phyloP scores from a whole-genome alignment of 2,888 invertebrate species.

The Alloscopus bannaensis region DNA sequence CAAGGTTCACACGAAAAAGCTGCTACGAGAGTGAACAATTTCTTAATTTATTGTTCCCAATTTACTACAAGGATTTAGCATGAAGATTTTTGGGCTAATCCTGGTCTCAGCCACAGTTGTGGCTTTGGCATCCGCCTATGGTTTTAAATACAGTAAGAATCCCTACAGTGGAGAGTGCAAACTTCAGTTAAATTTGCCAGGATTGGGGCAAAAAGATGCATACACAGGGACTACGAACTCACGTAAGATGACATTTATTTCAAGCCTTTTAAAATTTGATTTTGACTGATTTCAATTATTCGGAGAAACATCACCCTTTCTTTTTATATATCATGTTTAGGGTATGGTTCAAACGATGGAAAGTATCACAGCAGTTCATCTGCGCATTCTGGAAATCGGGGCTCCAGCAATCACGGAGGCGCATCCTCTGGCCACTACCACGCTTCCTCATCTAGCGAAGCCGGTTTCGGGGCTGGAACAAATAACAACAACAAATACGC shows the following conservation, averaged over 20 bases:
- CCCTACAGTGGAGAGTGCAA: slow-evolving; percentile 50
- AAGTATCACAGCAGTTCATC: neutral
- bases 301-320: too few species aligned
- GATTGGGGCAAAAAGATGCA: slow-evolving; percentile 26
- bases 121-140: slow-evolving; percentile 23
- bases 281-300: too few species aligned
- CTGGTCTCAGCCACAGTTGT: slow-evolving; percentile 13
- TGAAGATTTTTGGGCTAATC: slow-evolving; percentile 15
- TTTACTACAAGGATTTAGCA: too few species aligned
- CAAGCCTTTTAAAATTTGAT: neutral
- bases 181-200: slow-evolving; percentile 46
- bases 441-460: neutral
- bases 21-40: too few species aligned
- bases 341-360: slow-evolving; percentile 39
- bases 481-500: neutral
- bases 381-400: neutral
- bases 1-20: too few species aligned
- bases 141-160: slow-evolving; percentile 39
- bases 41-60: too few species aligned
- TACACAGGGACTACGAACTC: slow-evolving; percentile 44
- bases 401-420: neutral
- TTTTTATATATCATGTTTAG: slow-evolving; percentile 14
- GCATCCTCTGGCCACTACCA: slow-evolving; percentile 6
- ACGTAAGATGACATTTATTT: slow-evolving; percentile 30
- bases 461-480: slow-evolving; percentile 7